phyloP scores from a whole-genome alignment of 2,888 invertebrate genomes.

The Penaeus monodon region DNA sequence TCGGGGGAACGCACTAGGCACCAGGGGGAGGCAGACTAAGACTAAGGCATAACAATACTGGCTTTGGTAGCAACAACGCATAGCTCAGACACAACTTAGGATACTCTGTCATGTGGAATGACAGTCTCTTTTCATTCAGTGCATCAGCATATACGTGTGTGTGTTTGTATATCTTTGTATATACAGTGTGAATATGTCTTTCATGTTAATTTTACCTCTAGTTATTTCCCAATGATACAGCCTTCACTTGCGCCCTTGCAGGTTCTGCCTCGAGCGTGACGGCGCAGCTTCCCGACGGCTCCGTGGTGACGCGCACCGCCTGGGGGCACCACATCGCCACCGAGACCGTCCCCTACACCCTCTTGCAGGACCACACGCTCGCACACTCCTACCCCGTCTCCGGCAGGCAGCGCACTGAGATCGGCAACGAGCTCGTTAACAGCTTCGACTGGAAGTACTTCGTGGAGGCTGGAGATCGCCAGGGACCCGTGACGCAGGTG shows the following conservation, averaged over 20 bases:
- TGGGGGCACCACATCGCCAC: conserved; percentile 91
- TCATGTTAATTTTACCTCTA: background rate
- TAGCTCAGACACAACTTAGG: too few species aligned
- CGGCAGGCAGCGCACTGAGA: conserved; percentile 89
- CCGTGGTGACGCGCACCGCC: conserved; percentile 83
- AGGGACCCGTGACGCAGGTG: conserved; percentile 48
- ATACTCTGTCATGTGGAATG: too few species aligned
- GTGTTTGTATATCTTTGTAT: too few species aligned
- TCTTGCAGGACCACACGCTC: conserved; percentile 85
- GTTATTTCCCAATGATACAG: background rate
- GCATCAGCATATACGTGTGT: too few species aligned
- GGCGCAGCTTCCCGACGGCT: conserved; percentile 76
- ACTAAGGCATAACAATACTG: too few species aligned
- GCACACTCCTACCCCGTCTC: conserved; percentile 93
- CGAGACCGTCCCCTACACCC: conserved; percentile 90
- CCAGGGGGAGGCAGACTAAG: too few species aligned
- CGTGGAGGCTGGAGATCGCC: conserved; percentile 70
- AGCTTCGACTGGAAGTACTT: conserved; percentile 97
- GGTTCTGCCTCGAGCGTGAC: conserved; percentile 65
- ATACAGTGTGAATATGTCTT: background rate
- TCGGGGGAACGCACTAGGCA: too few species aligned
- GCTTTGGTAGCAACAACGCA: too few species aligned
- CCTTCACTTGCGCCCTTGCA: background rate
- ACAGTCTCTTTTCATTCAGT: too few species aligned
- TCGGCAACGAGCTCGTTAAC: conserved; percentile 90